Conservation (phyloP, 1,140 invertebrate species). For the Caerostris darwini region DNA sequence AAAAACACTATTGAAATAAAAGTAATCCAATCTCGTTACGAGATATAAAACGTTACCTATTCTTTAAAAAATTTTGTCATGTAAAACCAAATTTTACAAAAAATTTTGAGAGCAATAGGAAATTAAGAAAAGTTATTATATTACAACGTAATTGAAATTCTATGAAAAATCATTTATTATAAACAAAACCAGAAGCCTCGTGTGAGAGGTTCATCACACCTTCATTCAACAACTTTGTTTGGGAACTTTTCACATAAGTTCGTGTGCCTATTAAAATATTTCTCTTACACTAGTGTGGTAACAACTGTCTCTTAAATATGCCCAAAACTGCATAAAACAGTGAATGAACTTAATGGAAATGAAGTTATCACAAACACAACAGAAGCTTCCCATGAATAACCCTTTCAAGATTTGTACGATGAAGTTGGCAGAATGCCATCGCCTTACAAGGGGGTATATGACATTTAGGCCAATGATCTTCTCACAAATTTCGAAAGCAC, state of each 20-base stretch:
- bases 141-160: too few relatives aligned
- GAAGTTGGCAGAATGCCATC: slow-evolving; percentile 41
- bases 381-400: slow-evolving; percentile 41
- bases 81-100: too few relatives aligned
- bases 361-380: slow-evolving; percentile 40
- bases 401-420: slow-evolving; percentile 22
- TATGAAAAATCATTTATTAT: background rate
- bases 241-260: background rate
- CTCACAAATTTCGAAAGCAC: slow-evolving; percentile 6
- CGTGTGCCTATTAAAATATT: slow-evolving; percentile 22
- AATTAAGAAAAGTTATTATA: too few relatives aligned
- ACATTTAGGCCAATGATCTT: slow-evolving; percentile 44
- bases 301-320: slow-evolving; percentile 33
- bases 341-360: slow-evolving; percentile 47
- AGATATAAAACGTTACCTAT: too few relatives aligned
- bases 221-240: slow-evolving; percentile 1
- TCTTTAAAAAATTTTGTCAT: too few relatives aligned
- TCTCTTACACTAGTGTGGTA: slow-evolving; percentile 7
- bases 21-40: too few relatives aligned
- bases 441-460: slow-evolving; percentile 1
- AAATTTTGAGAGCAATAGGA: too few relatives aligned
- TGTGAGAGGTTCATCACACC: background rate
- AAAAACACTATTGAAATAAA: too few relatives aligned
- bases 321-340: slow-evolving; percentile 20
- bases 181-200: background rate